Percentiles rank a stretch among this genome's conserved stretches.
Conservation (phyloP, 2,113 vertebrate species). For the Trochalopteron elliotii region DNA sequence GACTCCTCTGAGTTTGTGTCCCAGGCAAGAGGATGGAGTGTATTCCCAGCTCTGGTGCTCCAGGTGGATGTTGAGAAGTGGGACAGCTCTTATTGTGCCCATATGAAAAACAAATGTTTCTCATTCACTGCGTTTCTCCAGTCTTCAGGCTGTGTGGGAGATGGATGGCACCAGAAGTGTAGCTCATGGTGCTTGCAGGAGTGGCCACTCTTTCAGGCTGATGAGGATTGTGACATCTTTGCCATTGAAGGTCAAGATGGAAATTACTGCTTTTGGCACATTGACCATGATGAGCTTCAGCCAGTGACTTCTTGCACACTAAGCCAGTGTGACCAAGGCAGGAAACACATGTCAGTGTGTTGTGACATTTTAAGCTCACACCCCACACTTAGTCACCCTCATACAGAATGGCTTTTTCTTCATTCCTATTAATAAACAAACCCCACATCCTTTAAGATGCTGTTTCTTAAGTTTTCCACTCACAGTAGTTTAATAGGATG, state of each 20-base stretch:
- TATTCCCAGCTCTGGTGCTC: not conserved
- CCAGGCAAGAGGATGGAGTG: not conserved
- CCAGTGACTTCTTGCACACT: not conserved
- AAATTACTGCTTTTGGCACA: slow-evolving; percentile 13
- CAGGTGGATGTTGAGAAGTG: not conserved
- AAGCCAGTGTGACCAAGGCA: not conserved
- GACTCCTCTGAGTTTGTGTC: not conserved
- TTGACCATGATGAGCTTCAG: not conserved
- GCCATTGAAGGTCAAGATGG: not conserved
- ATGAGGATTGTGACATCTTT: not conserved
- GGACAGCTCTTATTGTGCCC: accelerated
- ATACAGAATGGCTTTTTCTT: not conserved
- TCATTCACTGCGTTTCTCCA: not conserved
- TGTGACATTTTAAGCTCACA: slow-evolving; percentile 13
- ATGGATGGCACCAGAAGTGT: not conserved
- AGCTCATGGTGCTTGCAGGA: not conserved
- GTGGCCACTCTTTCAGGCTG: not conserved
- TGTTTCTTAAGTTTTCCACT: not conserved
- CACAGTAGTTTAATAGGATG: not conserved
- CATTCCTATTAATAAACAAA: not conserved
- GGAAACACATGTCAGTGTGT: not conserved
- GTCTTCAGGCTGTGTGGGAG: not conserved
- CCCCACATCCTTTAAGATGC: not conserved
- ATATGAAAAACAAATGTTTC: not conserved
- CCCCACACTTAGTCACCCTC: not conserved